Evolutionary conservation across 2,113 vertebrate species (phyloP).

Genomic region (Poeciliopsis prolifica): DNA sequence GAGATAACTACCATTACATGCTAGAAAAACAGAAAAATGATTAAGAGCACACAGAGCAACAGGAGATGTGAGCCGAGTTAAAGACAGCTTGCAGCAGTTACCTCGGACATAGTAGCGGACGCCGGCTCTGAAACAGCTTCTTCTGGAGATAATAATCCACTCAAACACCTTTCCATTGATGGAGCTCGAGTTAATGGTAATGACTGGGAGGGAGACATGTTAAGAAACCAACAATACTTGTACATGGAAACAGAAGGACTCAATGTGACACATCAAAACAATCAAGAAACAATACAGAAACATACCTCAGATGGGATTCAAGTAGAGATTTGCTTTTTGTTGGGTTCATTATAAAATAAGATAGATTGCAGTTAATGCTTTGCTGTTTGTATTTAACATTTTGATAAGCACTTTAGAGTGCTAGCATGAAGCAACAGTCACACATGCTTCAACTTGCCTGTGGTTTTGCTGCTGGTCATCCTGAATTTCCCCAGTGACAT

Average conservation of each 20-base stretch:
- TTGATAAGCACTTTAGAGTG: not conserved
- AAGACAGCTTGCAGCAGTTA: constrained; percentile 53
- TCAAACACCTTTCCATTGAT: constrained; percentile 93
- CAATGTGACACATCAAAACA: not conserved
- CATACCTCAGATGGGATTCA: not conserved
- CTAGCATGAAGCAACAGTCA: not conserved
- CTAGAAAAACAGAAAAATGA: not conserved
- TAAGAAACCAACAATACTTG: constrained; percentile 43
- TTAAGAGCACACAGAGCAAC: no score
- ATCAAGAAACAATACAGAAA: not conserved
- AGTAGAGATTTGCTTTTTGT: no score
- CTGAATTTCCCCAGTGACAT: no score
- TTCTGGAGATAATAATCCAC: constrained; percentile 92
- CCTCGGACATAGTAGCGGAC: constrained; percentile 96
- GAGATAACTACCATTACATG: not conserved
- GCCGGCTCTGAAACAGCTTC: constrained; percentile 95
- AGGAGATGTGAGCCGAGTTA: not conserved
- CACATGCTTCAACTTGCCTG: not conserved
- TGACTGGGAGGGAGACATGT: constrained; percentile 76
- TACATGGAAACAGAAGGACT: not conserved
- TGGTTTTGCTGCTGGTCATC: no score
- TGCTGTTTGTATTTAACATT: not conserved
- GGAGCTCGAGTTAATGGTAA: constrained; percentile 88
- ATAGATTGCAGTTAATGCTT: not conserved
- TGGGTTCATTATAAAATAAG: no score